Evolutionary conservation across 2,888 invertebrate genomes (phyloP), one percentile per base, ranked within the genome.

Genomic region (Pomacea canaliculata): DNA sequence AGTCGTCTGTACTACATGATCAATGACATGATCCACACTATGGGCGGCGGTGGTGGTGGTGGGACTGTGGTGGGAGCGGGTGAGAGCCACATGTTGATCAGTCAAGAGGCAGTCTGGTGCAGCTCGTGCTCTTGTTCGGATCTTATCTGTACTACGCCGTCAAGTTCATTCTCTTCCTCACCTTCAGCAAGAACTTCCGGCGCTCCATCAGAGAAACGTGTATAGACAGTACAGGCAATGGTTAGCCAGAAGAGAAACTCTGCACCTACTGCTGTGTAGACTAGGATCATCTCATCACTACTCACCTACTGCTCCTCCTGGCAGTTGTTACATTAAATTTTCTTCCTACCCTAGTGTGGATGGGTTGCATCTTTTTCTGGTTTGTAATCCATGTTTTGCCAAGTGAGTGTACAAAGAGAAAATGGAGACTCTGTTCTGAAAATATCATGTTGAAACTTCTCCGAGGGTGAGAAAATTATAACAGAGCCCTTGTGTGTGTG

Each of bases 161-260:
- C 63, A 82, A 82, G 74, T 81, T 82, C 70, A 77, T 81, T 74
- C 73, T 83, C n/a, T 80, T 83, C 37, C 76, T 82, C 37, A 73
- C 68, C 18, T 80, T 78, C 76, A 82, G 81, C 51, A 78, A 70
- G n/a, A 82, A 82, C 69, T 82, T 83, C 69, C 65, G 82, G 9
- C 78, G 79, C 37, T 70, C 77, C 18, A 69, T 77, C 49, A 67
- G 70, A 18, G 60, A 77, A 12, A 51, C 63, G 18, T 77, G 71
- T 49, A 56, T 59, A 4, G 71, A 62, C 37, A 62, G 60, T 16
- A 67, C 56, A 16, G 23, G 60, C 7, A 10, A 19, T 0, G 8
- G 56, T 37, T 73, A 23, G 73, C 27, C 23, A 7, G 13, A 67
- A 67, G 0, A 63, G 73, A 7, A 16, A n/a, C 37, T 12, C 72